phyloP scores from a whole-genome alignment of 92 coral and sea anemone species.

The Micromussa lordhowensis region DNA sequence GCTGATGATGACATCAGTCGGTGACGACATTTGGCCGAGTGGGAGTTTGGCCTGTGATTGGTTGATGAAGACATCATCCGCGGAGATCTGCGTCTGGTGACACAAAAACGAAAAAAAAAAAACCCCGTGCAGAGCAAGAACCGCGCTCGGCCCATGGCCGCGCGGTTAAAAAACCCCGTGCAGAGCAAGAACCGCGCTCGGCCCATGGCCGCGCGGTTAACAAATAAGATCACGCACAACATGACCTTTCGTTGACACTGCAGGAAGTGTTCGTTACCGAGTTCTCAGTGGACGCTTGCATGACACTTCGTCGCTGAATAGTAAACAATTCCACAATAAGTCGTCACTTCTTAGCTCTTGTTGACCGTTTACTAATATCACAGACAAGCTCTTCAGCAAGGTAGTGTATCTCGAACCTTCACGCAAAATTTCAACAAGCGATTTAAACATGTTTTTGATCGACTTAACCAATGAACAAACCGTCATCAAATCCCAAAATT shows the following conservation, averaged over 20 bases:
- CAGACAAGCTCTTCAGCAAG: not conserved
- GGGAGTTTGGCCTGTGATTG: no score
- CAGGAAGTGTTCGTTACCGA: not conserved
- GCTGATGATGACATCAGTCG: no score
- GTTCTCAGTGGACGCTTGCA: not conserved
- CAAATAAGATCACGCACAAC: conserved; percentile 35
- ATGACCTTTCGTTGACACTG: conserved; percentile 52
- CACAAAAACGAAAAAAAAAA: no score
- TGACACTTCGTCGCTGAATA: conserved; percentile 26
- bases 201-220: no score
- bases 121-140: no score
- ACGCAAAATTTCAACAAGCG: not conserved
- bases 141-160: no score
- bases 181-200: no score
- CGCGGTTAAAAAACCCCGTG: no score
- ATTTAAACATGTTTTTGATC: not conserved
- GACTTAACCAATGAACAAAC: conserved; percentile 11
- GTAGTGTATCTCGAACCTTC: not conserved
- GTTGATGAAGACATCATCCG: no score
- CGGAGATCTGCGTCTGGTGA: no score
- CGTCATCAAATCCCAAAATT: conserved; percentile 38
- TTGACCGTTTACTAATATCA: not conserved
- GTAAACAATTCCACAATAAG: not conserved
- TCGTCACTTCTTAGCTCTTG: not conserved
- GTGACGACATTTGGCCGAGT: no score